Base-by-base conservation (phyloP, 2,113 vertebrate genomes). In the Hemiprocne comata region DNA sequence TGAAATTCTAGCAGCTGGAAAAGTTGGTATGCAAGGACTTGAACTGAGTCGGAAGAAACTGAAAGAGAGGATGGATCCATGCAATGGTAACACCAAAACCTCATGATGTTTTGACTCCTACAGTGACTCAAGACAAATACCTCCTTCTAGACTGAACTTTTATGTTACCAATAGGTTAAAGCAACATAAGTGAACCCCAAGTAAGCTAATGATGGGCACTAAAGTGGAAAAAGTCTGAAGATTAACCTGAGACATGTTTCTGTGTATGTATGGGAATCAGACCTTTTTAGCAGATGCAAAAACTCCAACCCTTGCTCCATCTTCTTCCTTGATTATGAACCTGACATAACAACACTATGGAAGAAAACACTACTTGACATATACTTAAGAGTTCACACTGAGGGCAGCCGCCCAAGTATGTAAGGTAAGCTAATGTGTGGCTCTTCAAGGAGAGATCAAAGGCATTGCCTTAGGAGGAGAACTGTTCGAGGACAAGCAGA, bases 391-490 rank as follows among this genome's bases (percentile, higher is more conserved):
- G 42, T 33, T 94, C 87, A 93, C 34, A 36, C 36, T 40, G n/a
- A 94, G 71, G 29, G 20, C 51, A 93, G 24, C 24, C 53, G 74
- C 40, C 17, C 6, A 74, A 17, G 33, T 67, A 58, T 57, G 46
- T 55, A 78, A 70, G 26, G 57, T 58, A 90, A 92, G 40, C 7
- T 73, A 78, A 87, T 61, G 28, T 65, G 79, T 33, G 33, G 50
- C 21, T 94, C 57, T 85, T 95, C 61, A 55, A 81, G 69, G 28
- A 91, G 55, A 78, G 26, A 80, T 91, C 71, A 90, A 88, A 91
- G 60, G 46, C 34, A 64, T 64, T 84, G 65, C 67, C 46, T 38
- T 34, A 54, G 57, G 50, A 48, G 51, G 62, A 89, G 85, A 85
- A 74, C 19, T 29, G 21, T 55, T 78, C 53, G 74, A 92, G 31